Conservation (phyloP, 2,888 invertebrate genomes). For the Chloroclystis v-ata region DNA sequence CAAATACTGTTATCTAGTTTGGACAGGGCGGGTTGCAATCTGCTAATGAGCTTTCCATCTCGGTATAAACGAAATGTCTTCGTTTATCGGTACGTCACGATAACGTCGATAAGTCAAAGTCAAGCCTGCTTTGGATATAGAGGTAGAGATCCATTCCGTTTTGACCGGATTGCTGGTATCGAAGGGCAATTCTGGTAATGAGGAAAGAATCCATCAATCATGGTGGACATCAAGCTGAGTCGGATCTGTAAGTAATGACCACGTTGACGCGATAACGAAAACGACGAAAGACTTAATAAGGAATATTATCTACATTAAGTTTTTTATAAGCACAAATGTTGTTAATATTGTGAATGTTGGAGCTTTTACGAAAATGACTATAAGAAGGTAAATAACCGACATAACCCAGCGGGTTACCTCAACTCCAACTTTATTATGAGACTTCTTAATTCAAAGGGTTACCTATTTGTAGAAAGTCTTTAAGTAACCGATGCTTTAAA, state of each 20-base stretch:
- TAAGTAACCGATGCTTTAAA: no score
- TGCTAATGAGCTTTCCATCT: slow-evolving; percentile 48
- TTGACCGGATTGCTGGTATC: neutral
- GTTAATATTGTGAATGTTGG: no score
- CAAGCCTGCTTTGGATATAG: slow-evolving; percentile 14
- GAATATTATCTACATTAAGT: slow-evolving; percentile 35
- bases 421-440: no score
- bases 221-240: slow-evolving; percentile 46
- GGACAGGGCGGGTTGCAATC: slow-evolving; percentile 54
- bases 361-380: no score
- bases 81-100: slow-evolving; percentile 26
- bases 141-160: neutral
- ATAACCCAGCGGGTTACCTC: no score
- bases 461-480: no score
- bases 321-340: neutral
- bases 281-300: slow-evolving; percentile 57
- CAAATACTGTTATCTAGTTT: slow-evolving; percentile 52
- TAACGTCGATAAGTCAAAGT: slow-evolving; percentile 40
- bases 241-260: slow-evolving; percentile 55
- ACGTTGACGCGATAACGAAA: slow-evolving; percentile 56
- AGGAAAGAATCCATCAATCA: slow-evolving; percentile 67
- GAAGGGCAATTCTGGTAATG: slow-evolving; percentile 31
- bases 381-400: no score
- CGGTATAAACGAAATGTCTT: slow-evolving; percentile 20
- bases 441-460: no score